A percentile compares a stretch with the other conserved stretches of the same genome.
Evolutionary conservation across 37 sponge, comb jelly and placozoan genomes (phyloP).

Genomic region (Theonella swinhoei): DNA sequence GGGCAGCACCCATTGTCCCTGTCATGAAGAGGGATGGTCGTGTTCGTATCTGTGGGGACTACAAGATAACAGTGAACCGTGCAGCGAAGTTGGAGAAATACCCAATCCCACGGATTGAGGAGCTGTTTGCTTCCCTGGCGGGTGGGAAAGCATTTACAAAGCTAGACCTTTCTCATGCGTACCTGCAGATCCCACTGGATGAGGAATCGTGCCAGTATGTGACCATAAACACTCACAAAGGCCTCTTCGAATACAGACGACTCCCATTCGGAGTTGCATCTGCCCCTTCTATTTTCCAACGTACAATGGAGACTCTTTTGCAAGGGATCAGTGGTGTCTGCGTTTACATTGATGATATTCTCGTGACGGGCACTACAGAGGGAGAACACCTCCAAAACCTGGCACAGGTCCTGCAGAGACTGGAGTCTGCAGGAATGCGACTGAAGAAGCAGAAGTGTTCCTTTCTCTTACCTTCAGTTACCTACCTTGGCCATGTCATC

Average conservation of each 20-base stretch:
- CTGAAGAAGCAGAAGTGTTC: background rate
- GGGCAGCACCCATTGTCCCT: conserved; percentile 70
- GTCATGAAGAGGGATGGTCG: no score
- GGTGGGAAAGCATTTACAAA: conserved; percentile 27
- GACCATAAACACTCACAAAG: conserved; percentile 44
- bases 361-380: conserved; percentile 25
- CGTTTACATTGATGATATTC: conserved; percentile 38
- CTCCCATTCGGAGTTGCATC: conserved; percentile 52
- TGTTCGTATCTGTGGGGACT: no score
- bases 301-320: conserved; percentile 39
- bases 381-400: conserved; percentile 4
- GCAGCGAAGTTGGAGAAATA: conserved; percentile 9
- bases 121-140: conserved; percentile 15
- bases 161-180: no score
- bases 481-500: conserved; percentile 25
- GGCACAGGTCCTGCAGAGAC: background rate
- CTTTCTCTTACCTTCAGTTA: conserved; percentile 9
- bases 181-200: conserved; percentile 7
- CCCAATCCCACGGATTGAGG: conserved; percentile 40
- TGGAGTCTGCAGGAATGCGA: conserved; percentile 2
- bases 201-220: background rate
- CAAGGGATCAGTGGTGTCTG: conserved; percentile 14
- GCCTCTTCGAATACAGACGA: conserved; percentile 38
- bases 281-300: conserved; percentile 55
- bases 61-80: no score